Percentiles rank a stretch among this genome's conserved stretches.
These are phyloP conservation scores for Onychomys arenicola DNA, from an alignment of 2,797 vertebrate genomes.

Conservation along the genomic window DNA sequence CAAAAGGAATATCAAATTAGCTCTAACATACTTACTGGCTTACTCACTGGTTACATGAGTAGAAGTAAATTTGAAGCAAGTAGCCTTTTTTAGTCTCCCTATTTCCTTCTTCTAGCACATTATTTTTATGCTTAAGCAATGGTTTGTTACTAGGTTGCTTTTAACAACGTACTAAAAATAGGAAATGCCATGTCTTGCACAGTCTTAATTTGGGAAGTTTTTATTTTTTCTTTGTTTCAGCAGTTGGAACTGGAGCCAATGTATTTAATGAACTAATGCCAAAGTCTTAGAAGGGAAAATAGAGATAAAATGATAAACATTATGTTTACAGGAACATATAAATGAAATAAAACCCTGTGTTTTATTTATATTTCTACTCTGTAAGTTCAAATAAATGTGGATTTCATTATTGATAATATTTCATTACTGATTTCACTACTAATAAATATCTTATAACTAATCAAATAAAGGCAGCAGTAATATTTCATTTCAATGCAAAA, in stretches of 20 bases:
- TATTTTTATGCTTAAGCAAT: neutral
- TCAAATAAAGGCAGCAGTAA: neutral
- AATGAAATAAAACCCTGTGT: neutral
- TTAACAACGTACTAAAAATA: constrained; percentile 8
- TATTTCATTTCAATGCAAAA: neutral
- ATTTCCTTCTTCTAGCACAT: neutral
- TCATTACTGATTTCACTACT: neutral
- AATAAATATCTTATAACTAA: neutral
- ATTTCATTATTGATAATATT: neutral
- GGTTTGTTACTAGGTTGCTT: neutral
- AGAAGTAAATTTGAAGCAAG: neutral
- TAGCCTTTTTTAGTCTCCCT: neutral
- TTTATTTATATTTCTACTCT: neutral
- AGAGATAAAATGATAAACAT: neutral
- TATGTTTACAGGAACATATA: neutral
- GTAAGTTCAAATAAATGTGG: neutral
- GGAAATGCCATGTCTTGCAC: neutral
- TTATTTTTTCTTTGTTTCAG: neutral
- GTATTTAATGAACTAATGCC: neutral
- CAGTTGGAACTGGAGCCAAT: neutral
- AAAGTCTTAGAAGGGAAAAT: constrained; percentile 3
- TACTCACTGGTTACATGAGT: neutral
- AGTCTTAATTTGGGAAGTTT: neutral
- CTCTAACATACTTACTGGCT: neutral
- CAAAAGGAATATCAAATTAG: neutral